A percentile compares a stretch with the other conserved stretches of the same genome.
Evolutionary conservation across 2,888 invertebrate species (phyloP).

Genomic region (Dolichomitus sp.): DNA sequence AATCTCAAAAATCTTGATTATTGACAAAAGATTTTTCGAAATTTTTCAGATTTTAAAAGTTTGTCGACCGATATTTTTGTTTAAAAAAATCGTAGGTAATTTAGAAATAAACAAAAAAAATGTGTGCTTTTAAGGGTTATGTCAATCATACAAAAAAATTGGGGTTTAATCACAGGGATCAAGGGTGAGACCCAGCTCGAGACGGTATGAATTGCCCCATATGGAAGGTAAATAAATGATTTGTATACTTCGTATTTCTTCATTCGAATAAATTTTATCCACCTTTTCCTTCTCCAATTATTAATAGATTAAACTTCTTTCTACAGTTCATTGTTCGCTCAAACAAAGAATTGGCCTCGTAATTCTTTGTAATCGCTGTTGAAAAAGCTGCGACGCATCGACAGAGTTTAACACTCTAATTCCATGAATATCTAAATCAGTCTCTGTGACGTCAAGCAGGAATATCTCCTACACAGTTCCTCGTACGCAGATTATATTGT

Average conservation of each 20-base stretch:
- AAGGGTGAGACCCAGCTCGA: too few relatives aligned
- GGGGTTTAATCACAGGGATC: too few relatives aligned
- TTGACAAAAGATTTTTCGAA: too few relatives aligned
- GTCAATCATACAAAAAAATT: too few relatives aligned
- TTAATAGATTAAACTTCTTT: background rate
- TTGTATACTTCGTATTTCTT: slow-evolving; percentile 17
- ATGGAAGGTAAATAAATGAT: slow-evolving; percentile 50
- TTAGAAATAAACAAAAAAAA: too few relatives aligned
- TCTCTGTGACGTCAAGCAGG: slow-evolving; percentile 10
- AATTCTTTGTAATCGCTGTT: background rate
- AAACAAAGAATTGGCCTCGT: background rate
- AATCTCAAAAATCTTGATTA: too few relatives aligned
- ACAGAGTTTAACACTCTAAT: background rate
- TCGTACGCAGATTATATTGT: background rate
- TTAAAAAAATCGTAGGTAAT: too few relatives aligned
- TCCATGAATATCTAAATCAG: slow-evolving; percentile 29
- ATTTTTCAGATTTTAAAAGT: too few relatives aligned
- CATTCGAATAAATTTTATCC: background rate
- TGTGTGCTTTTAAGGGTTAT: too few relatives aligned
- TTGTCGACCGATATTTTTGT: too few relatives aligned
- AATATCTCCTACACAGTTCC: background rate
- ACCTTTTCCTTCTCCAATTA: background rate
- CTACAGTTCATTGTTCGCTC: background rate
- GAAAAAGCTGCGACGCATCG: background rate
- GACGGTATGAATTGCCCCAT: slow-evolving; percentile 30